Percentiles rank a stretch among this genome's conserved stretches.
Evolutionary conservation across 2,113 vertebrate species (phyloP).

Genomic region (Ibidorhyncha struthersii): DNA sequence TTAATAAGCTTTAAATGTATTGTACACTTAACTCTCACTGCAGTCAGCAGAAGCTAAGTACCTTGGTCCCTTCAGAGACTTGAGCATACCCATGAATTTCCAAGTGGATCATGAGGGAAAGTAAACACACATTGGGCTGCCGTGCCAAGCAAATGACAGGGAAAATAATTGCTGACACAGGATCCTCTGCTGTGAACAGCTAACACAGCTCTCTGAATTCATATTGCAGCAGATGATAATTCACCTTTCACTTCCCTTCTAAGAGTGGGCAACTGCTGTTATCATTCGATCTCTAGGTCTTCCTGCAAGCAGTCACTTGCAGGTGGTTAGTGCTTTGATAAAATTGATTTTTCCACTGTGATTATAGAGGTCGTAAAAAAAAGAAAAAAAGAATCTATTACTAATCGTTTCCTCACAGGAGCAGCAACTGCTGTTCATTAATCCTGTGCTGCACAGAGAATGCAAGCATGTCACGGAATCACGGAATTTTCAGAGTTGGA

Average conservation of each 20-base stretch:
- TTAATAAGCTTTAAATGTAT: not conserved
- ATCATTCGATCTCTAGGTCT: constrained; percentile 7
- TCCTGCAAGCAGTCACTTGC: not conserved
- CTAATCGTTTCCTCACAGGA: not conserved
- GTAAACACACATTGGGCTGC: not conserved
- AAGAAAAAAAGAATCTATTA: not conserved
- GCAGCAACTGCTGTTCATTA: not conserved
- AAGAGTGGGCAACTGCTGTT: not conserved
- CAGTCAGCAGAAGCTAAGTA: not conserved
- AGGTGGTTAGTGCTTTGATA: not conserved
- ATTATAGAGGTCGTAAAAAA: not conserved
- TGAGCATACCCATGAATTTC: not conserved
- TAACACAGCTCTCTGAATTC: not conserved
- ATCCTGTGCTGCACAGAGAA: not conserved
- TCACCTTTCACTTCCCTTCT: constrained; percentile 11
- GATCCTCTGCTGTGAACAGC: not conserved
- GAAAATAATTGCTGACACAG: not conserved
- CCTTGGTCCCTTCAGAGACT: not conserved
- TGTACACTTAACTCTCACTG: not conserved
- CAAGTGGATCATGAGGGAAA: not conserved
- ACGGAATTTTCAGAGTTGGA: too few relatives aligned
- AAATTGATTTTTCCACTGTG: constrained; percentile 42
- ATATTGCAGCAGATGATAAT: not conserved
- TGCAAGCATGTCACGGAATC: not conserved
- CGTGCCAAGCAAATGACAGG: not conserved